Base-by-base conservation (phyloP, 1,140 invertebrate genomes). In the Metaphire vulgaris region DNA sequence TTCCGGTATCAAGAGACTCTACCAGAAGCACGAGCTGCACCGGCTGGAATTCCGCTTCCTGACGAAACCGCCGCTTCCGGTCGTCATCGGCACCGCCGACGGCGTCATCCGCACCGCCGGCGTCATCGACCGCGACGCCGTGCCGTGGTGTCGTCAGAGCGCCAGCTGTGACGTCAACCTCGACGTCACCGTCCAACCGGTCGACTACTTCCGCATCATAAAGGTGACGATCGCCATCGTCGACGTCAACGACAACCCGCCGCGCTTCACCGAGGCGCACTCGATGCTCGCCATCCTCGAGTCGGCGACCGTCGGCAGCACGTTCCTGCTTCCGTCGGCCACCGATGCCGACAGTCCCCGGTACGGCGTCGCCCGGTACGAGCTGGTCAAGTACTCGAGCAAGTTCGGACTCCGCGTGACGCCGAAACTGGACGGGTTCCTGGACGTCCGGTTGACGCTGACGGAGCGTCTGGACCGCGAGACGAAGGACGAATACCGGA, bases 191-290 rank as follows among this genome's bases (percentile, higher is more conserved):
- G 33, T 32, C 33, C 30, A 32, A 12, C 33, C 67, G 67, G 28
- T 29, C 67, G 67, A 68, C 28, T 68, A 68, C 67, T 68, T 68
- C 21, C 67, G 67, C 21, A 30, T 68, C 67, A 68, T 68, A 26
- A 68, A 68, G 21, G 31, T 68, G 21, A 68, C 31, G 12, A 30
- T 68, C 21, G 1, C 28, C 28, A 68, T 68, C 14, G 26, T 68
- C 67, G 67, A 68, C 12, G 12, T 68, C 67, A 68, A 68, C 67
- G 67, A 68, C 31, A 68, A 68, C 67, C 26, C 67, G 2, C 67
- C 67, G 12, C 28, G 26, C 1, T 68, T 68, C 67, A 26, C 76
- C 21, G 79, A 79, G 72, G 68, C 56, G 1, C 92, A 96, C 89
- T 74, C 81, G 0, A 76, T 75, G 33, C 96, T 68, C 2, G 31